Conservation (phyloP, 2,888 invertebrate species). For the Netelia inedita region DNA sequence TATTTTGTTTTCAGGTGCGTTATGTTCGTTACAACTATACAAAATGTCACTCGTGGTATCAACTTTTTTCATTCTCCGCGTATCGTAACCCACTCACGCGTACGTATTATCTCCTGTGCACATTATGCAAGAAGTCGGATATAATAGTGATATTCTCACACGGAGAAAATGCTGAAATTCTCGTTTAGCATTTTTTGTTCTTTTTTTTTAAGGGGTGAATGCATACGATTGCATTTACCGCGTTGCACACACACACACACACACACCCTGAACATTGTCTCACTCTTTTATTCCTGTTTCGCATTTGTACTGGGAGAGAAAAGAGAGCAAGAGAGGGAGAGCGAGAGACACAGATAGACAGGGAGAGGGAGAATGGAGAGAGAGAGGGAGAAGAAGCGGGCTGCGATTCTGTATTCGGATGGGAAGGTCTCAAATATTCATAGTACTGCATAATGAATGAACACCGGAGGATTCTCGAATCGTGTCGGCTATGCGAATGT, state of each 20-base stretch:
- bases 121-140: too few relatives aligned
- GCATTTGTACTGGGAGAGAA: neutral
- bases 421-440: constrained; percentile 77
- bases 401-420: constrained; percentile 68
- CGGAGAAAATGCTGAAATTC: too few relatives aligned
- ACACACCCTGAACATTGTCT: neutral
- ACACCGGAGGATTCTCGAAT: constrained; percentile 50
- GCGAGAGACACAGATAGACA: too few relatives aligned
- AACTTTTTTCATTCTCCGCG: constrained; percentile 8
- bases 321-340: neutral
- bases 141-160: neutral
- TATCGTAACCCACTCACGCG: neutral
- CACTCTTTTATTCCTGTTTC: constrained; percentile 16
- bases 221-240: neutral
- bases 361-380: neutral
- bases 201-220: neutral
- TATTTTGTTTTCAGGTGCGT: neutral
- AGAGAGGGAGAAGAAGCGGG: constrained; percentile 40
- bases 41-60: constrained; percentile 7
- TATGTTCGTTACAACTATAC: constrained; percentile 1
- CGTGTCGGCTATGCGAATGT: constrained; percentile 32
- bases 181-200: too few relatives aligned
- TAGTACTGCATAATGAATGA: constrained; percentile 79
- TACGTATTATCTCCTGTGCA: neutral
- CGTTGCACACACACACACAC: neutral